Base-by-base conservation (phyloP, 2,797 vertebrate species). In the Pipistrellus nathusii region DNA sequence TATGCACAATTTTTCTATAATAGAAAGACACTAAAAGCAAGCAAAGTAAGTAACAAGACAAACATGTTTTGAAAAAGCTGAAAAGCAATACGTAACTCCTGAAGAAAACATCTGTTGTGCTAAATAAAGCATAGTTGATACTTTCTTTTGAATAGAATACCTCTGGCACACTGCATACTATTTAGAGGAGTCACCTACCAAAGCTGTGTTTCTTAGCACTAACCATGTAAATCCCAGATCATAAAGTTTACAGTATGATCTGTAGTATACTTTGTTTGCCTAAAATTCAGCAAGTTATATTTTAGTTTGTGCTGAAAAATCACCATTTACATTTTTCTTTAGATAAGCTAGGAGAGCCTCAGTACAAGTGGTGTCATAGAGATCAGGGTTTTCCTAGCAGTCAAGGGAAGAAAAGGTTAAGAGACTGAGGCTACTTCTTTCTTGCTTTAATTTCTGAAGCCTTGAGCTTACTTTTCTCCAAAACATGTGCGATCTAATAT, bases 1-100 rank as follows among this genome's bases (percentile, higher is more conserved):
- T 80, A 93, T 53, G 62, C 20, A 82, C 64, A 38, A 88, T 44
- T 94, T 94, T 95, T 71, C 93, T 86, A 27, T 69, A 59, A 85
- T 0, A 81, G 72, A 80, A 95, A 68, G 44, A 46, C 71, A 89
- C 32, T 59, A 89, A 82, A 57, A 86, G 71, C 32, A 95, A 96
- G 62, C 27, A 76, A 88, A 14, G n/a, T 64, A 85, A 78, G 41
- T 21, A 72, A 93, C 69, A 51, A 66, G 38, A 84, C 10, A 90
- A 90, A 57, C 73, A 88, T 32, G 13, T 64, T 53, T n/a, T 15
- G 32, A 55, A 35, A 76, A 85, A 62, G 62, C 71, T 81, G 23
- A 93, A 91, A 95, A 95, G 41, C 21, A 75, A 55, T 84, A 23
- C 8, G 14, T 35, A 81, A 93, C 71, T 93, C 85, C 20, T 75